Conservation (phyloP, 1,140 invertebrate species). For the Zaprionus ghesquierei region DNA sequence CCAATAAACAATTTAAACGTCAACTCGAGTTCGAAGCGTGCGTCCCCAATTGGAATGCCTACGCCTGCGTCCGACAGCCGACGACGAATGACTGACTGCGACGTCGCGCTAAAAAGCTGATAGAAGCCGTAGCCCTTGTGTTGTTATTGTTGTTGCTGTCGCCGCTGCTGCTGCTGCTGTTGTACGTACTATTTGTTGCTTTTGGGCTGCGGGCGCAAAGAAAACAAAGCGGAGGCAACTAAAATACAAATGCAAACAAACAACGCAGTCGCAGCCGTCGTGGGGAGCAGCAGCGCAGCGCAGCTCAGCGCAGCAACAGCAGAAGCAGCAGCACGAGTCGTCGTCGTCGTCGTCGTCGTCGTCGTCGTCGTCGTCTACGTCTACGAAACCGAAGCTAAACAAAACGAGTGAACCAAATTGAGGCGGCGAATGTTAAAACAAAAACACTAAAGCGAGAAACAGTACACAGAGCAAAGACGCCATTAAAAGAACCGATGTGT, state of each 20-base stretch:
- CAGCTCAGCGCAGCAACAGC: constrained; percentile 22
- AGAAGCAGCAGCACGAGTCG: constrained; percentile 28
- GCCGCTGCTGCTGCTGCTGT: constrained; percentile 21
- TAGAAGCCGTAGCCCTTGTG: constrained; percentile 54
- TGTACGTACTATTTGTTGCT: constrained; percentile 48
- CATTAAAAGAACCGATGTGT: constrained; percentile 28
- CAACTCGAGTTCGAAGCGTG: constrained; percentile 63
- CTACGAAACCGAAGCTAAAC: constrained; percentile 58
- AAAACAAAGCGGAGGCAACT: constrained; percentile 62
- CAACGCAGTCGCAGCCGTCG: constrained; percentile 53
- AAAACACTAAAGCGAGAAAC: constrained; percentile 53
- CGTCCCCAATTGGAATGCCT: constrained; percentile 63
- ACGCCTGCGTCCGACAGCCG: constrained; percentile 64
- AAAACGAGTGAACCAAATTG: constrained; percentile 65
- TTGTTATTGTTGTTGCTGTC: constrained; percentile 31
- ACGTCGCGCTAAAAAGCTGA: constrained; percentile 68
- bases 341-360: constrained; percentile 50
- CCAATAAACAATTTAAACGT: constrained; percentile 56
- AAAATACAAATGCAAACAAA: constrained; percentile 76
- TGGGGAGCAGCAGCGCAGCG: too few species aligned
- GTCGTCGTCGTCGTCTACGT: constrained; percentile 47
- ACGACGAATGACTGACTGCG: constrained; percentile 73
- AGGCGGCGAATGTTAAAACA: constrained; percentile 63
- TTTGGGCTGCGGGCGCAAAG: constrained; percentile 56
- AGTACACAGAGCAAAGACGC: constrained; percentile 22